Evolutionary conservation across 2,797 vertebrate species (phyloP).

Genomic region (Lycodopsis pacificus): DNA sequence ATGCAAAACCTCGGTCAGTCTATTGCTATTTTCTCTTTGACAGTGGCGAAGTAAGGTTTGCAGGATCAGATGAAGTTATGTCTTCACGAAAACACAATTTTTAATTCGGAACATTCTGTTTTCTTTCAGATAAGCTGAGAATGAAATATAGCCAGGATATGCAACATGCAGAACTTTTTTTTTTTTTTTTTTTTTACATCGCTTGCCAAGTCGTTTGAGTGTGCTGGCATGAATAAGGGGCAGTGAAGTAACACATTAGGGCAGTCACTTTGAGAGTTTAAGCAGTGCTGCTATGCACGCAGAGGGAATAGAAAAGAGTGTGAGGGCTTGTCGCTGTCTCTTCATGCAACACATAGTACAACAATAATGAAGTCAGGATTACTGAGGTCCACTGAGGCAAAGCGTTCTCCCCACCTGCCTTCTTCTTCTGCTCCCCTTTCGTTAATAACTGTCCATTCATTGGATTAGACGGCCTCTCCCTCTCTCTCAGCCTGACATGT

Average conservation of each 20-base stretch:
- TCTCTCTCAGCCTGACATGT: constrained; percentile 48
- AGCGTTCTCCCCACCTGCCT: constrained; percentile 64
- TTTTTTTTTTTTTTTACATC: neutral
- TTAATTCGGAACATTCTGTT: neutral
- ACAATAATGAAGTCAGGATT: constrained; percentile 72
- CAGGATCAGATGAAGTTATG: neutral
- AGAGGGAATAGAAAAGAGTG: constrained; percentile 36
- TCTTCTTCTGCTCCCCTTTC: constrained; percentile 48
- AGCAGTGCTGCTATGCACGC: constrained; percentile 43
- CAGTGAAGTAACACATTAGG: constrained; percentile 43
- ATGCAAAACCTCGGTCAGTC: neutral
- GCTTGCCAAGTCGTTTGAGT: constrained; percentile 48
- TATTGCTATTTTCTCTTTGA: neutral
- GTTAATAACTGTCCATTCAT: constrained; percentile 69
- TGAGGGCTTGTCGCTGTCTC: constrained; percentile 47
- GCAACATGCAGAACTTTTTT: neutral
- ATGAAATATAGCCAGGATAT: constrained; percentile 9
- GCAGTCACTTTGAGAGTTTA: constrained; percentile 44
- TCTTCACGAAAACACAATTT: neutral
- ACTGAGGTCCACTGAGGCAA: constrained; percentile 68
- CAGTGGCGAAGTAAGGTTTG: neutral
- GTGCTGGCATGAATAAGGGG: constrained; percentile 46
- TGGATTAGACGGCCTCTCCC: constrained; percentile 53
- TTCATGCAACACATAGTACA: constrained; percentile 63
- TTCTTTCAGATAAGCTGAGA: neutral